Conservation (phyloP, 2,888 invertebrate species). For the Pecten maximus region DNA sequence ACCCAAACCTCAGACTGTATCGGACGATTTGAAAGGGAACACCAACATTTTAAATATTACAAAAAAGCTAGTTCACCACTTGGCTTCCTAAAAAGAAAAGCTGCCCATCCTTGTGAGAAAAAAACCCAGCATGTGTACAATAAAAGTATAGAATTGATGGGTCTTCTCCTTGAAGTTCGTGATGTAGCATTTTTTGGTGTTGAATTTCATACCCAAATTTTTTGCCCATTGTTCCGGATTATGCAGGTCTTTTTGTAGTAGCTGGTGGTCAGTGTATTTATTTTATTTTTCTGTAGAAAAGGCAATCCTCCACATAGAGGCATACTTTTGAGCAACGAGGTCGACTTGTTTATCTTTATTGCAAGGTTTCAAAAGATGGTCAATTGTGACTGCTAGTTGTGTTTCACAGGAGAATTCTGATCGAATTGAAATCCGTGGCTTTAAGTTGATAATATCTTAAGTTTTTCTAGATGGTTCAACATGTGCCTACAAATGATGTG, state of each 20-base stretch:
- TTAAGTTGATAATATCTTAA: neutral
- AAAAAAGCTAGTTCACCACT: no score
- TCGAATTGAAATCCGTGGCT: conserved; percentile 26
- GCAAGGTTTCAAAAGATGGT: neutral
- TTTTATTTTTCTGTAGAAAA: no score
- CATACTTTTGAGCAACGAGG: neutral
- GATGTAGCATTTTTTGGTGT: conserved; percentile 37
- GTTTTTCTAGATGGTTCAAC: conserved; percentile 17
- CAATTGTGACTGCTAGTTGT: neutral
- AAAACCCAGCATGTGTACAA: no score
- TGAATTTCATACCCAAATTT: conserved; percentile 7
- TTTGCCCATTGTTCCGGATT: conserved; percentile 20
- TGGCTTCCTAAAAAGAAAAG: no score
- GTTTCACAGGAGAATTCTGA: conserved; percentile 6
- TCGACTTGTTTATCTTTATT: conserved; percentile 20
- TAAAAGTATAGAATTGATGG: neutral
- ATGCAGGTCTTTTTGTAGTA: neutral
- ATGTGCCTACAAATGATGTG: conserved; percentile 41
- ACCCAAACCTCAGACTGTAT: no score
- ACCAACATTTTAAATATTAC: no score
- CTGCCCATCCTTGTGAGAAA: no score
- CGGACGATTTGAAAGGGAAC: no score
- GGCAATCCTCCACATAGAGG: neutral
- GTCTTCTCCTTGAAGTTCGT: neutral
- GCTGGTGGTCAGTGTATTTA: conserved; percentile 1